These are phyloP conservation scores for Eulemur albifrons DNA, from an alignment of 2,797 vertebrate species.

Conservation along the genomic window DNA sequence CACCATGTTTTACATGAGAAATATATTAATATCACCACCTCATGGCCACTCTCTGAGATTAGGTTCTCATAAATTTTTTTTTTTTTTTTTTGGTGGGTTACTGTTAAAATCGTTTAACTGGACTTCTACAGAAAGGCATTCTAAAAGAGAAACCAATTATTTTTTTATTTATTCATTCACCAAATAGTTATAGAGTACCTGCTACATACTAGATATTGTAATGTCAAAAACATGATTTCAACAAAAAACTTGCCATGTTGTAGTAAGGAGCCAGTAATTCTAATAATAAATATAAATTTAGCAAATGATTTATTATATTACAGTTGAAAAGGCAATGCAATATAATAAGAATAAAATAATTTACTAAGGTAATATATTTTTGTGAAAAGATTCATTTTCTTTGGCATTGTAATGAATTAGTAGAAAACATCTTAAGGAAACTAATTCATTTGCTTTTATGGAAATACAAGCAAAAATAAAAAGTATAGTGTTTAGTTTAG, in stretches of 20 bases:
- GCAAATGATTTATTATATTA: not conserved
- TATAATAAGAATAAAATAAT: not conserved
- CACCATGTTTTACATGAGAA: not conserved
- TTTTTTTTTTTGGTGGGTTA: not conserved
- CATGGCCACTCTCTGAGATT: not conserved
- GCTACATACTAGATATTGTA: not conserved
- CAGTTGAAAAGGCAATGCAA: not conserved
- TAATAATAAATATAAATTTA: not conserved
- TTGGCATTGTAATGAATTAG: not conserved
- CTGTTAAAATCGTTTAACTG: not conserved
- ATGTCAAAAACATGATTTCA: not conserved
- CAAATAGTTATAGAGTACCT: not conserved
- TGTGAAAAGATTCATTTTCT: not conserved
- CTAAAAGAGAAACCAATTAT: not conserved
- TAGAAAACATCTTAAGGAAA: not conserved
- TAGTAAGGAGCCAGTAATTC: not conserved
- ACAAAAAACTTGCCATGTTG: not conserved
- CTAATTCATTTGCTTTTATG: not conserved
- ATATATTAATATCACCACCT: not conserved
- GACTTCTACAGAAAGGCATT: not conserved
- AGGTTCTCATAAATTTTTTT: not conserved
- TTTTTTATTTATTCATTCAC: not conserved
- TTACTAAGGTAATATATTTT: not conserved
- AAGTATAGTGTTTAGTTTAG: not conserved
- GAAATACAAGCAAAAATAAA: not conserved